These are phyloP conservation scores for Trichomycterus rosablanca DNA, from an alignment of 2,113 vertebrate species.

Conservation along the genomic window DNA sequence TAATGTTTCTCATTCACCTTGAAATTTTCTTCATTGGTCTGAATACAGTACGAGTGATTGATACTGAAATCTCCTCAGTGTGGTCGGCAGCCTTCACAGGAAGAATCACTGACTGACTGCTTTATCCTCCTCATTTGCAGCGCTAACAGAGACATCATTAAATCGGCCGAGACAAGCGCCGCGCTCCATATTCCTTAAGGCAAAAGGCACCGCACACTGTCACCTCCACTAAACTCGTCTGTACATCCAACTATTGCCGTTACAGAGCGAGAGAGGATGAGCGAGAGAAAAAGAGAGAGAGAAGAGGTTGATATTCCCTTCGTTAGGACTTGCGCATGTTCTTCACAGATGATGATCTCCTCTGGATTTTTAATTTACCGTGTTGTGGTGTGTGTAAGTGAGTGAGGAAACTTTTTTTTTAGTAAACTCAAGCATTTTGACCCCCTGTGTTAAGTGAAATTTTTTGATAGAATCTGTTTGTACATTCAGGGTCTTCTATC, in stretches of 20 bases:
- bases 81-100: no score
- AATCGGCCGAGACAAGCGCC: constrained; percentile 9
- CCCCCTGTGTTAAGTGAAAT: constrained; percentile 9
- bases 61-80: no score
- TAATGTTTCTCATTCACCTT: no score
- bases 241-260: constrained; percentile 13
- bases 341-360: constrained; percentile 72
- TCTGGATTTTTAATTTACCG: constrained; percentile 69
- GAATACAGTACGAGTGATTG: no score
- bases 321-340: constrained; percentile 52
- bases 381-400: constrained; percentile 36
- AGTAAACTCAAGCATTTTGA: constrained; percentile 19
- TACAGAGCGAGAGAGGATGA: no score
- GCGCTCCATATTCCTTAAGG: background rate
- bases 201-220: background rate
- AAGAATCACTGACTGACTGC: background rate
- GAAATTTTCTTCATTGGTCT: no score
- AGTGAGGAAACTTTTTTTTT: background rate
- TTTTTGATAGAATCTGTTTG: constrained; percentile 17
- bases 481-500: background rate
- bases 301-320: constrained; percentile 8
- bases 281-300: constrained; percentile 6
- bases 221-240: constrained; percentile 4
- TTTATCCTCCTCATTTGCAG: background rate
- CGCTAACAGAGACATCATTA: constrained; percentile 14